Evolutionary conservation across 2,113 vertebrate species (phyloP), one percentile per base, ranked within the genome.

Genomic region (Gymnorhina tibicen): DNA sequence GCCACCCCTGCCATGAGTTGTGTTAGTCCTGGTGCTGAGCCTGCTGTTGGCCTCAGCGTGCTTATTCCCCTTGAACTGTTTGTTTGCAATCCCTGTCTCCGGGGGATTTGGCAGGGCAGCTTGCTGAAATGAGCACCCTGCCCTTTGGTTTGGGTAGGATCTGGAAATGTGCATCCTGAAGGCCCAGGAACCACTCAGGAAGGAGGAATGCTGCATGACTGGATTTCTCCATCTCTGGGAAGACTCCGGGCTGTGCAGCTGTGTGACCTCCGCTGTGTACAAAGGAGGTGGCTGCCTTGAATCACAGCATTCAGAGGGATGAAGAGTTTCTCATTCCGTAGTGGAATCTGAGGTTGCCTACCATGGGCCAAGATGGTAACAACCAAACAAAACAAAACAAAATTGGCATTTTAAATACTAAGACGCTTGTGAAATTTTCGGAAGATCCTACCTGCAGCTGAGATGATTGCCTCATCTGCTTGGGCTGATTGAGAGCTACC

Each of bases 151-250:
- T 70, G 80, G 68, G 33, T 22, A 44, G 87, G 42, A 17, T 5
- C 20, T 91, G 58, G 94, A 76, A 95, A 95, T 64, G n/a, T 49
- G 37, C 70, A 70, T 93, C 95, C 92, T 42, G 68, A 76, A 93
- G 95, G 90, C 58, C 68, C 49, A 33, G 75, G 87, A 87, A 52
- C 59, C 58, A 58, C 44, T 44, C 6, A 3, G 73, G 84, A 77
- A 55, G 23, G 90, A 93, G 35, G 87, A 96, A 94, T 95, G 90
- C 78, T 50, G 82, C 32, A 6, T 4, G 62, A 72, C 87, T 1
- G 24, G 77, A 39, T 89, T 73, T 30, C 73, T 60, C 33, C 56
- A 47, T 56, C 66, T 35, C 42, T 47, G 21, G 7, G 68, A 73
- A 4, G 26, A 17, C 37, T 37, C 67, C 13, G 13, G 91, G 73